A percentile compares a stretch with the other conserved stretches of the same genome.
These are phyloP conservation scores for Heliothis subflexa DNA, from an alignment of 1,140 invertebrate genomes.

Conservation along the genomic window DNA sequence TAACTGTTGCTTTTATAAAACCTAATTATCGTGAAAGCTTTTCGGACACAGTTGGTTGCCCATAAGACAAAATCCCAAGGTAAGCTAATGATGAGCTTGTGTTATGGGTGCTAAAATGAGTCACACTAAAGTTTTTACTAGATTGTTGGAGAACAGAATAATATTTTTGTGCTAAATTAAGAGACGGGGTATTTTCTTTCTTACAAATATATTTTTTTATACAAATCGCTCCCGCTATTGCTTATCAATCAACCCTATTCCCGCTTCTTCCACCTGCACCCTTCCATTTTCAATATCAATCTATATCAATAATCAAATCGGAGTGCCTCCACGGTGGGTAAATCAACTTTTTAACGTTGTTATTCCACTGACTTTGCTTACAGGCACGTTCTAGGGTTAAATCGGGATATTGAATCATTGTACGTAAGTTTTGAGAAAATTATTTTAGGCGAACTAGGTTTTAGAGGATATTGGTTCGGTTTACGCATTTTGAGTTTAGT, in stretches of 20 bases:
- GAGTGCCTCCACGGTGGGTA: conserved; percentile 41
- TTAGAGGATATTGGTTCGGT: neutral
- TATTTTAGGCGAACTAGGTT: neutral
- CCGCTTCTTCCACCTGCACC: conserved; percentile 33
- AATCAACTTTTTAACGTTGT: conserved; percentile 54
- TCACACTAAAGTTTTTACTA: no score
- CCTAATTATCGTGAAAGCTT: no score
- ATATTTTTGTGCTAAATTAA: no score
- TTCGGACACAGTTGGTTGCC: no score
- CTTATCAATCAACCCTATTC: conserved; percentile 27
- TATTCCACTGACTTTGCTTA: conserved; percentile 45
- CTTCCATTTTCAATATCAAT: conserved; percentile 58
- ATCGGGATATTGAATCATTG: neutral
- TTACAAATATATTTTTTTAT: neutral
- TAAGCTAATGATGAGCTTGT: no score
- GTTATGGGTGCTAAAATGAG: no score
- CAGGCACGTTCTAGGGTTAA: conserved; percentile 14
- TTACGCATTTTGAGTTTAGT: neutral
- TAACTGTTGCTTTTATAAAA: no score
- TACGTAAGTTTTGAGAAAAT: neutral
- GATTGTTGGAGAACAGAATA: no score
- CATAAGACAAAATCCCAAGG: no score
- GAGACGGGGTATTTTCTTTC: no score
- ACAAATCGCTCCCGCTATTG: neutral
- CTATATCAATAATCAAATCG: conserved; percentile 62